Evolutionary conservation across 2,797 vertebrate genomes (phyloP).

Genomic region (Sebastes vulpes): DNA sequence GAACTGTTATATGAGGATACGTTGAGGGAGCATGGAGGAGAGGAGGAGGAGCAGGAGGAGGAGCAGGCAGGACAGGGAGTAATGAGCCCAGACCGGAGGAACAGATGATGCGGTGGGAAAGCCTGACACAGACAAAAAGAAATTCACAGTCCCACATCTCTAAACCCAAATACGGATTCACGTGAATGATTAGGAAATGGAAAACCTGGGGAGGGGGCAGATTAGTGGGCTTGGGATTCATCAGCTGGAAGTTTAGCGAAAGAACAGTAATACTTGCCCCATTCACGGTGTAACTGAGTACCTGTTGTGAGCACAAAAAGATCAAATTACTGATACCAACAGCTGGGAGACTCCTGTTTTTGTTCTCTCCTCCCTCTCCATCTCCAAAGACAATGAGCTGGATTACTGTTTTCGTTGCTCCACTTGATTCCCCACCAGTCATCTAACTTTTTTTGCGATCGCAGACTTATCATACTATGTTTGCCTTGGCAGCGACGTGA

Average conservation of each 20-base stretch:
- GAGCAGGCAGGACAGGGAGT: slow-evolving; percentile 46
- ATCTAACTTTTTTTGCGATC: slow-evolving; percentile 51
- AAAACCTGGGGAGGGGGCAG: neutral
- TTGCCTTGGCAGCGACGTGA: slow-evolving; percentile 59
- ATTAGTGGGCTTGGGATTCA: slow-evolving; percentile 3
- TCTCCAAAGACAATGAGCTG: slow-evolving; percentile 46
- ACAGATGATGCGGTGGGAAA: slow-evolving; percentile 52
- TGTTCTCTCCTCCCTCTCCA: slow-evolving; percentile 38
- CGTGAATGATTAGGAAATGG: slow-evolving; percentile 19
- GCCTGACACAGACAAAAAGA: slow-evolving; percentile 38
- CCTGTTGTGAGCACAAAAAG: slow-evolving; percentile 36
- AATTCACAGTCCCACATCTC: slow-evolving; percentile 29
- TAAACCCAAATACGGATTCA: slow-evolving; percentile 39
- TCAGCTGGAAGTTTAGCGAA: slow-evolving; percentile 3
- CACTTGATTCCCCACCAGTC: slow-evolving; percentile 49
- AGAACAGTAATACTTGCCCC: slow-evolving; percentile 12
- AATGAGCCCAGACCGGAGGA: slow-evolving; percentile 56
- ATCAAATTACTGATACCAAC: slow-evolving; percentile 45
- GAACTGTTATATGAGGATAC: neutral
- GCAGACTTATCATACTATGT: slow-evolving; percentile 55
- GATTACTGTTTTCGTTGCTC: slow-evolving; percentile 56
- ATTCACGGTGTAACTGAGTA: slow-evolving; percentile 6
- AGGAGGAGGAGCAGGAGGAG: slow-evolving; percentile 49
- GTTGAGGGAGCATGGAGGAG: neutral
- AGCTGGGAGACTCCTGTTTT: slow-evolving; percentile 20